Evolutionary conservation across 2,888 invertebrate genomes (phyloP), one percentile per base, ranked within the genome.

Genomic region (Pediacus dermestoides): DNA sequence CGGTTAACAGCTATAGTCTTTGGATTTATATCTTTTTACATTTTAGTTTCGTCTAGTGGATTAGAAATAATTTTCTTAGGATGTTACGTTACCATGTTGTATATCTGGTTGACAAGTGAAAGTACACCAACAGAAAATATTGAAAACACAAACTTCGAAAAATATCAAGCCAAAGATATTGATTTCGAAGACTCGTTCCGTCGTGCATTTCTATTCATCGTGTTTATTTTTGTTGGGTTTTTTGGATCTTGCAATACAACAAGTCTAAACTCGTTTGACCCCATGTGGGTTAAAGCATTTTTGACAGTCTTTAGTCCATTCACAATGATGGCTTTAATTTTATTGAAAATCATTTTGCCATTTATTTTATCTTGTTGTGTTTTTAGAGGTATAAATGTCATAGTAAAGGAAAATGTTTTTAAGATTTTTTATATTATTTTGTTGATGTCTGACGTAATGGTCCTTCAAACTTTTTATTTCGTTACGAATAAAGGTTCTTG

Each of bases 241-340:
- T 97, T 96, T 67, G 96, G 95, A 8, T 91, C 90, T 4, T 97
- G 97, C n/a, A 97, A 99, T 67, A 88, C 95, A 62, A 95, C 95
- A 6, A 95, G 95, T 44, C 73, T 99, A 16, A 97, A 94, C 67
- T 93, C 93, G 4, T 99, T 97, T 69, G 94, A 97, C 74, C 90
- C 95, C 0, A 81, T 86, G 62, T 89, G 92, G 75, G 88, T 92
- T 10, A 81, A 88, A 37, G 89, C 92, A 57, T 96, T 95, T 61
- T 73, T 96, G 7, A 88, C 92, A 1, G 82, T 91, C 6, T 99
- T 95, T 70, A 85, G 85, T 42, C 97, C 97, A 0, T 94, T 91
- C 64, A 70, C 85, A 6, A 97, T 97, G 79, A 85, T 86, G 48
- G 72, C 75, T 4, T 73, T 99, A 15, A 85, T 97, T 60, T 66